Conservation (phyloP, 35 echinoderm and acorn worm genomes). For the Ophiothrix spiculata region DNA sequence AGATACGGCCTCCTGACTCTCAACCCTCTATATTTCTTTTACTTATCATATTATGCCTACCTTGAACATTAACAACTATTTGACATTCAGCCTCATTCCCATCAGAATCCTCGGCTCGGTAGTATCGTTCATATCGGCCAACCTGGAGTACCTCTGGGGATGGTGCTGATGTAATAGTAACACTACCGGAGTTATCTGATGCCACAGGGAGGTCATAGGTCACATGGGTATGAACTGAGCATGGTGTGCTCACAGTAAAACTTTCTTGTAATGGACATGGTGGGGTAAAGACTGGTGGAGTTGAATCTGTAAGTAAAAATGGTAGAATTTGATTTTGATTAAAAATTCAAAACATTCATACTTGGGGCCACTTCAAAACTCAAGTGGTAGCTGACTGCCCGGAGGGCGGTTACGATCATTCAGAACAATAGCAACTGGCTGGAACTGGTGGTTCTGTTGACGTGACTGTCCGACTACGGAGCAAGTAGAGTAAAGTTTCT, state of each 20-base stretch:
- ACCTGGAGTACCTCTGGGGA: neutral
- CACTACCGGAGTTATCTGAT: neutral
- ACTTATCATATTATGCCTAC: neutral
- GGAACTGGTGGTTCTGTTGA: too few relatives aligned
- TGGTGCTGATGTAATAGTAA: neutral
- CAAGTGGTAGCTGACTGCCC: too few relatives aligned
- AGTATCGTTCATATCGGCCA: conserved; percentile 8
- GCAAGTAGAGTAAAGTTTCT: too few relatives aligned
- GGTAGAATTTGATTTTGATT: too few relatives aligned
- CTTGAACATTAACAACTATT: neutral
- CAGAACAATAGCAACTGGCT: too few relatives aligned
- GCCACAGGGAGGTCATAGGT: neutral
- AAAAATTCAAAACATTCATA: too few relatives aligned
- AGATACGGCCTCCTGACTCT: too few relatives aligned
- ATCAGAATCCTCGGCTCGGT: neutral
- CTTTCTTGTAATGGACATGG: neutral
- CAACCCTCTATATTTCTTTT: too few relatives aligned
- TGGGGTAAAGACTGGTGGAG: neutral
- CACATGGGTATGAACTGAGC: neutral
- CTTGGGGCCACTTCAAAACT: too few relatives aligned
- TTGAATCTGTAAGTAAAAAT: neutral
- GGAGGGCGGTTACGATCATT: too few relatives aligned
- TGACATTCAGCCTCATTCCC: conserved; percentile 13
- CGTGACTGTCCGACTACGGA: too few relatives aligned
- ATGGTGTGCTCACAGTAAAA: neutral